Evolutionary conservation across 2,113 vertebrate species (phyloP).

Genomic region (Hemiscyllium ocellatum): DNA sequence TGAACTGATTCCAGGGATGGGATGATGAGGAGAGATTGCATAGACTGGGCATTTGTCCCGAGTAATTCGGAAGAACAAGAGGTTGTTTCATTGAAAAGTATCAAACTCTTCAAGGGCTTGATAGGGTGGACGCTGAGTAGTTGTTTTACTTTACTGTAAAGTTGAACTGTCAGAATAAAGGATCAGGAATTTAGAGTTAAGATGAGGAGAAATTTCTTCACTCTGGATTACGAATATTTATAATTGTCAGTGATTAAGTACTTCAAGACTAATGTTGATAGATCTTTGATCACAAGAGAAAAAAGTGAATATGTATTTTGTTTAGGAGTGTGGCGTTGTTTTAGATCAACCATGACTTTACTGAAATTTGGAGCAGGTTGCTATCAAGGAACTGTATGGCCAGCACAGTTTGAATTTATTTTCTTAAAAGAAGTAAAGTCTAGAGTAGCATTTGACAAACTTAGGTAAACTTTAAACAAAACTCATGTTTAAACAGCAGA

Average conservation of each 20-base stretch:
- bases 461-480: neutral
- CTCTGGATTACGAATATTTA: neutral
- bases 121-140: too few species aligned
- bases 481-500: neutral
- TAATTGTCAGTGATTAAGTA: neutral
- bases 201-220: neutral
- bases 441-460: neutral
- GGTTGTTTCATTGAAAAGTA: too few species aligned
- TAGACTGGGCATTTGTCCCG: too few species aligned
- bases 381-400: too few species aligned
- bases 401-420: too few species aligned
- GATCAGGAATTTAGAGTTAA: neutral
- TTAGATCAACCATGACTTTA: neutral
- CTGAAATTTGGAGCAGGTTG: neutral
- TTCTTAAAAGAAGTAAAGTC: neutral
- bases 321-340: neutral
- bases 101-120: too few species aligned
- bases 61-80: too few species aligned
- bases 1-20: too few species aligned
- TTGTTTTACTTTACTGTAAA: too few species aligned
- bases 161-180: neutral
- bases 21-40: too few species aligned
- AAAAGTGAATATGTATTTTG: neutral
- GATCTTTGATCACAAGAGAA: neutral
- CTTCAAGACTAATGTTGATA: neutral